phyloP scores from a whole-genome alignment of 2,113 vertebrate genomes.

The Desmodus rotundus region DNA sequence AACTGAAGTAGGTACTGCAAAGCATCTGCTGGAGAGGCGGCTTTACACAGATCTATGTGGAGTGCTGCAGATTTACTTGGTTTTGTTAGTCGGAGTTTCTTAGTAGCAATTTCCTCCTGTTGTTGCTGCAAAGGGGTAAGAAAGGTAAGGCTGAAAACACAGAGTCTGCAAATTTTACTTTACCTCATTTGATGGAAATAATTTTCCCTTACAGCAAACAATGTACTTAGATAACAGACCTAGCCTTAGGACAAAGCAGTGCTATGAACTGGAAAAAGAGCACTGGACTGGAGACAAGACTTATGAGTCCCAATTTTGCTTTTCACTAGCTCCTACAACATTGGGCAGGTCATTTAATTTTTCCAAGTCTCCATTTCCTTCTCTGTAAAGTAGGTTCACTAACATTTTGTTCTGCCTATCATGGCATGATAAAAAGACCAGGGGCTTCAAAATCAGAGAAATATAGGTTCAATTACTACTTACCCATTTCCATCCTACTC shows the following conservation, averaged over 20 bases:
- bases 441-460: not conserved
- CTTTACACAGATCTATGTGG: conserved; percentile 95
- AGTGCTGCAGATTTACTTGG: conserved; percentile 97
- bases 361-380: not conserved
- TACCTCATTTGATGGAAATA: not conserved
- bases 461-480: not conserved
- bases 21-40: conserved; percentile 91
- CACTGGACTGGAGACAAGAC: not conserved
- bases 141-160: not conserved
- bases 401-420: not conserved
- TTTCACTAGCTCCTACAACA: not conserved
- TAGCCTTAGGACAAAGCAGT: not conserved
- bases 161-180: not conserved
- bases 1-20: conserved; percentile 96
- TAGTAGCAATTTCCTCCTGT: conserved; percentile 89
- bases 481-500: not conserved
- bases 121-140: conserved; percentile 81
- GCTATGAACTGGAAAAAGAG: not conserved
- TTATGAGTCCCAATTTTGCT: not conserved
- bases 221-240: not conserved
- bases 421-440: not conserved
- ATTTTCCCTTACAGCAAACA: not conserved
- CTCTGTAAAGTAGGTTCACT: not conserved
- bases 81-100: conserved; percentile 94
- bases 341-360: not conserved